A percentile compares a stretch with the other conserved stretches of the same genome.
Conservation (phyloP, 2,113 vertebrate genomes). For the Mormyrus iriodes region DNA sequence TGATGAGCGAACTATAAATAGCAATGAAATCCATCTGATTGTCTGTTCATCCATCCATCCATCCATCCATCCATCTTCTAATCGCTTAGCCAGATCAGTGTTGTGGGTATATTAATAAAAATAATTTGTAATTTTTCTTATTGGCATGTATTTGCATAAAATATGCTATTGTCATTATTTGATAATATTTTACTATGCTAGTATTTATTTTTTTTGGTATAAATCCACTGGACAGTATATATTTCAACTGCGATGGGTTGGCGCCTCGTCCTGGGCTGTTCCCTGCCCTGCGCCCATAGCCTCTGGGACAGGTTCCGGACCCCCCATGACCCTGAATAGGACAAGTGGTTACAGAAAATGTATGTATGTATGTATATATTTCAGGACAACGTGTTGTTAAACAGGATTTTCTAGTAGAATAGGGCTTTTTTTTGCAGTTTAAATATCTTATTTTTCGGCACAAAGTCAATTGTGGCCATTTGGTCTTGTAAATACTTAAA, state of each 20-base stretch:
- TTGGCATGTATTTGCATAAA: neutral
- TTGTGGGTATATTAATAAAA: neutral
- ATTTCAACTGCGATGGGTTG: neutral
- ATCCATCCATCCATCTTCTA: neutral
- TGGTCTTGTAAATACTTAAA: neutral
- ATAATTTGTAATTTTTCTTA: neutral
- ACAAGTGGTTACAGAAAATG: neutral
- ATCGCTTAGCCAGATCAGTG: neutral
- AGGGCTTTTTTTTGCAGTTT: neutral
- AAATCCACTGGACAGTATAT: neutral
- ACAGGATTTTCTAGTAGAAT: neutral
- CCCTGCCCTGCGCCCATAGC: neutral
- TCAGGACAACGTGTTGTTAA: neutral
- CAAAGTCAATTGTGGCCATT: neutral
- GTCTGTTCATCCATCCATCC: neutral
- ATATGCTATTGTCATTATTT: neutral
- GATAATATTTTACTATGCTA: neutral
- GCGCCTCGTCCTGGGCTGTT: neutral
- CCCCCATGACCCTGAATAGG: neutral
- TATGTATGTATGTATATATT: neutral
- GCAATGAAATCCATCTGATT: neutral
- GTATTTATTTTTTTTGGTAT: neutral
- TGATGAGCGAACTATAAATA: neutral
- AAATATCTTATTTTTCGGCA: neutral
- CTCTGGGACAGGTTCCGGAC: neutral